phyloP scores from a whole-genome alignment of 2,113 vertebrate species.

The Chionomys nivalis region DNA sequence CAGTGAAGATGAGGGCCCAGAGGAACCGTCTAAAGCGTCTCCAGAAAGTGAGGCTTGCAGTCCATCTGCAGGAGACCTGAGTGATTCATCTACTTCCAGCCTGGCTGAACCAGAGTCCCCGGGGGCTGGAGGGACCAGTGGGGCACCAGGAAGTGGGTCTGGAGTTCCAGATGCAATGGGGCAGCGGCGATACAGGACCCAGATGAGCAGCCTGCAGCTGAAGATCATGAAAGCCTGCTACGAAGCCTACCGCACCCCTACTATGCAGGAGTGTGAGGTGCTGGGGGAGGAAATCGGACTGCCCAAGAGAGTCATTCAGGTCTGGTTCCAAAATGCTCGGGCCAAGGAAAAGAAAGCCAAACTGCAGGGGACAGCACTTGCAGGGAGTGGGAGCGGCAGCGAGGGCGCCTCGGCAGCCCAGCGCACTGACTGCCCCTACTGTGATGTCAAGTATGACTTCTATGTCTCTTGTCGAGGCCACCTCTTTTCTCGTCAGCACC shows the following conservation, averaged over 20 bases:
- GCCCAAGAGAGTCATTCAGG: conserved; percentile 94
- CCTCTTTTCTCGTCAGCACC: conserved; percentile 92
- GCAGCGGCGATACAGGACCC: conserved; percentile 91
- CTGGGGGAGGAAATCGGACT: conserved; percentile 92
- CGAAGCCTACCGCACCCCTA: conserved; percentile 94
- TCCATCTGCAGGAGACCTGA: conserved; percentile 82
- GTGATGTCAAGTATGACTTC: conserved; percentile 91
- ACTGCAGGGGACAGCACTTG: conserved; percentile 87
- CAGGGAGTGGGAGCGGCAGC: conserved; percentile 76
- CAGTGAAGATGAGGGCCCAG: conserved; percentile 71
- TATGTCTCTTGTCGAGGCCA: conserved; percentile 92
- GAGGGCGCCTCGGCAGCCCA: conserved; percentile 84
- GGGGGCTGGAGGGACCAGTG: conserved; percentile 68
- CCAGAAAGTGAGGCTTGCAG: conserved; percentile 81
- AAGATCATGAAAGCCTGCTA: conserved; percentile 95
- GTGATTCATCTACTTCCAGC: conserved; percentile 83
- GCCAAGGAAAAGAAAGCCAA: conserved; percentile 96
- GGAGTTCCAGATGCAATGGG: conserved; percentile 85
- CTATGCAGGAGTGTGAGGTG: conserved; percentile 93
- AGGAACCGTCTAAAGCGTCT: conserved; percentile 69
- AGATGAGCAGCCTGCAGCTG: conserved; percentile 93
- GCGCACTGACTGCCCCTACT: conserved; percentile 90
- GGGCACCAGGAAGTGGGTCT: conserved; percentile 71
- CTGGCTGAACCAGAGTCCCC: conserved; percentile 83
- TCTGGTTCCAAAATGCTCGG: conserved; percentile 96